A percentile compares a stretch with the other conserved stretches of the same genome.
These are phyloP conservation scores for Pempheris klunzingeri DNA, from an alignment of 2,797 vertebrate species.

Conservation along the genomic window DNA sequence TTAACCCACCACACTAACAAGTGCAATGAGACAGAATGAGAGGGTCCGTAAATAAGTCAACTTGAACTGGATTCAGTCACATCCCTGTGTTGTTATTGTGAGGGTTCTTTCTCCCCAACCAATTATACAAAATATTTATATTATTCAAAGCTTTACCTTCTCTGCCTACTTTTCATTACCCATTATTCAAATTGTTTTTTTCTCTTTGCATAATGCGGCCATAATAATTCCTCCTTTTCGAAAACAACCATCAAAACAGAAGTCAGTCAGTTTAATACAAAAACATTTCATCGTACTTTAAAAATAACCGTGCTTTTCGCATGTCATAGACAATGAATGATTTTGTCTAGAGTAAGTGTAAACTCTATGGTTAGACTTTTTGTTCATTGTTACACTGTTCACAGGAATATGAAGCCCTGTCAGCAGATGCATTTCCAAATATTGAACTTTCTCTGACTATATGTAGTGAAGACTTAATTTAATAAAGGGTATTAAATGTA, in stretches of 20 bases:
- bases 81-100: not conserved
- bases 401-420: not conserved
- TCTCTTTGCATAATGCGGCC: conserved; percentile 12
- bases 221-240: not conserved
- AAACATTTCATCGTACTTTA: not conserved
- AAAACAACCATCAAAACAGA: conserved; percentile 6
- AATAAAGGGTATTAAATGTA: too few species aligned
- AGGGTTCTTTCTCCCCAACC: not conserved
- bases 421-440: not conserved
- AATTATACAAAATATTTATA: conserved; percentile 28
- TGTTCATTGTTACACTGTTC: not conserved
- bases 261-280: not conserved
- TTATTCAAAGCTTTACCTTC: conserved; percentile 12
- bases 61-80: conserved; percentile 5
- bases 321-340: conserved; percentile 5
- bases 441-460: not conserved
- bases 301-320: not conserved
- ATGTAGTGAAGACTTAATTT: too few species aligned
- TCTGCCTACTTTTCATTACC: conserved; percentile 16
- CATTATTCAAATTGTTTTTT: not conserved
- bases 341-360: not conserved
- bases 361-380: not conserved
- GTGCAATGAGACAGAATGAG: not conserved
- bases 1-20: conserved; percentile 11
- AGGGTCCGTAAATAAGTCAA: not conserved